Percentiles rank a stretch among this genome's conserved stretches.
phyloP scores from a whole-genome alignment of 2,888 invertebrate genomes.

The Drosophila antonietae region DNA sequence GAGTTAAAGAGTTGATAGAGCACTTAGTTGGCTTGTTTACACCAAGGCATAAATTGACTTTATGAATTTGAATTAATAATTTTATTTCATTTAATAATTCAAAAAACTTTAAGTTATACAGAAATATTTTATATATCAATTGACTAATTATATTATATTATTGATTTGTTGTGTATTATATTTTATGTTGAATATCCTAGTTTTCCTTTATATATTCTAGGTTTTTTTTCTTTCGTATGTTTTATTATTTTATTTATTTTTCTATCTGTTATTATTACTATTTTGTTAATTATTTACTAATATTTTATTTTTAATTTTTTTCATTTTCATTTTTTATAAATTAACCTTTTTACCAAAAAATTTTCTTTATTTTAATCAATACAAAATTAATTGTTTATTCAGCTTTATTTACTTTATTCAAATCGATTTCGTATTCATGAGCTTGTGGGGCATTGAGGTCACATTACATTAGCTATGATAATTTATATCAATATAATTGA shows the following conservation, averaged over 20 bases:
- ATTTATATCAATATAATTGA: conserved; percentile 5
- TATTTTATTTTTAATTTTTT: too few relatives aligned
- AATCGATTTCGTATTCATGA: conserved; percentile 10
- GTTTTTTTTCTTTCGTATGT: too few relatives aligned
- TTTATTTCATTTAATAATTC: neutral
- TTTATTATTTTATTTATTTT: too few relatives aligned
- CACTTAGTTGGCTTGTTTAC: neutral
- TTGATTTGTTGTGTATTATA: too few relatives aligned
- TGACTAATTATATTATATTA: too few relatives aligned
- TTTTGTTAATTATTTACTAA: neutral
- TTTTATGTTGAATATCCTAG: too few relatives aligned
- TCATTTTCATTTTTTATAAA: too few relatives aligned
- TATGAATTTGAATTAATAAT: neutral
- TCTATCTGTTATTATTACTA: too few relatives aligned
- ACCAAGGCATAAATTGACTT: neutral
- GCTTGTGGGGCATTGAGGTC: neutral
- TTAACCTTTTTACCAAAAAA: too few relatives aligned
- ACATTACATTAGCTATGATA: neutral
- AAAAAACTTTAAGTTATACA: too few relatives aligned
- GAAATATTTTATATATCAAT: too few relatives aligned
- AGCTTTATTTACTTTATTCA: conserved; percentile 1
- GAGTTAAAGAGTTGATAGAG: neutral
- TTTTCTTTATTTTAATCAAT: neutral
- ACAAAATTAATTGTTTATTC: neutral
- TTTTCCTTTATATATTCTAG: too few relatives aligned